Evolutionary conservation across 92 coral and sea anemone species (phyloP).

Genomic region (Parazoanthus swiftii): DNA sequence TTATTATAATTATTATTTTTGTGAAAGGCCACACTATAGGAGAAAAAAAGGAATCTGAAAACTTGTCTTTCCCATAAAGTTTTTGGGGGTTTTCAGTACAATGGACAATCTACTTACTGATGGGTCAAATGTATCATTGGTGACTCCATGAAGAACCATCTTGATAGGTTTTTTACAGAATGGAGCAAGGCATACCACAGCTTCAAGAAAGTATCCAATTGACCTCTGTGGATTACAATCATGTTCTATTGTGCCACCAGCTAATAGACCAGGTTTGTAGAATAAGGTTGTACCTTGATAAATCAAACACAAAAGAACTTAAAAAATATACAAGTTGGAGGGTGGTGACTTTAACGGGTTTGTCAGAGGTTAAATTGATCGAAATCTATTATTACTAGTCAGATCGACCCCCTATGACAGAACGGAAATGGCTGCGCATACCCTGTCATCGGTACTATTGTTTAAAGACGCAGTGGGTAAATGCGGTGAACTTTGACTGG

Average conservation of each 20-base stretch:
- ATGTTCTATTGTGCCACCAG: constrained; percentile 92
- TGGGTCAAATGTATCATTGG: constrained; percentile 90
- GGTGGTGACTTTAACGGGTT: no score
- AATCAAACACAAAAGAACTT: background rate
- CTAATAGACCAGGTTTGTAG: constrained; percentile 93
- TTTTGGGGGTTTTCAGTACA: background rate
- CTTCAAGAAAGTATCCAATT: constrained; percentile 91
- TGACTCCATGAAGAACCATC: constrained; percentile 83
- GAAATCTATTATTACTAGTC: no score
- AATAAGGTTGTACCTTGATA: constrained; percentile 80
- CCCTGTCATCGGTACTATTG: no score
- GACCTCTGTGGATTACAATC: constrained; percentile 89
- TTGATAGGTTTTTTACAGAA: constrained; percentile 94
- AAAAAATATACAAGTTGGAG: background rate
- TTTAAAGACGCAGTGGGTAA: no score
- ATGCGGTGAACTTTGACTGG: no score
- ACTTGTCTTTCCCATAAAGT: no score
- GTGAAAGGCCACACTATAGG: no score
- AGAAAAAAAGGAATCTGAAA: no score
- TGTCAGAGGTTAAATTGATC: no score
- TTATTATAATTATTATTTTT: no score
- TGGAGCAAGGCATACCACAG: constrained; percentile 87
- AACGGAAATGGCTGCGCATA: no score
- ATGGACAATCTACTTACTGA: constrained; percentile 64
- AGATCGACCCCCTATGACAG: no score